Evolutionary conservation across 2,113 vertebrate genomes (phyloP), one percentile per base, ranked within the genome.

Genomic region (Cochlearius cochlearius): DNA sequence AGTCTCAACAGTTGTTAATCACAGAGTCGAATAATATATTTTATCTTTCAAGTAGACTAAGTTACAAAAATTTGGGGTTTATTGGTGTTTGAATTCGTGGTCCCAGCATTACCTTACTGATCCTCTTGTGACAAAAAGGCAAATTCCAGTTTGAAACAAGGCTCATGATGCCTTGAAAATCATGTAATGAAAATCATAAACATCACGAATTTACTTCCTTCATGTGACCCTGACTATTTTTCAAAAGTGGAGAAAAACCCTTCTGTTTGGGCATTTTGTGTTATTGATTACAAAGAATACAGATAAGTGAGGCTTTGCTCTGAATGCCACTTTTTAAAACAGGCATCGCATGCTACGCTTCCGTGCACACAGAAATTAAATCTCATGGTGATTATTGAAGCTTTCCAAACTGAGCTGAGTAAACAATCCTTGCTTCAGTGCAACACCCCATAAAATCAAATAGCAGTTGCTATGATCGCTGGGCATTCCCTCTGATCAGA

Each of bases 301-400:
- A 36, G 12, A 41, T 50, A 72, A 93, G 58, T 38, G 45, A 59
- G 17, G 22, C 22, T 79, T 92, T 90, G 32, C 59, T 83, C 60
- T 64, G 62, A 96, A 86, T 60, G 45, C 4, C 41, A 73, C 81
- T 80, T 94, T 64, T 91, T 83, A 29, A 83, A 91, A 90, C 49
- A 94, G 55, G 22, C 71, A 62, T 88, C 12, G 2, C 50, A 59
- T 76, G 41, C 53, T 81, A 66, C 7, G 41, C 81, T 79, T 93
- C 92, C 56, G 29, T 41, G 39, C 58, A 92, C 85, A 88, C 43
- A 93, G 78, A 93, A 95, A 94, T 93, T 82, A 92, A 85, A 93
- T 86, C 92, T 91, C 71, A 10, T 76, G 23, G 73, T 86, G 83
- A 92, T 91, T 91, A 90, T n/a, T 88, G 58, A 90, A 93, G 71